These are phyloP conservation scores for Drosophila grimshawi DNA, from an alignment of 1,140 invertebrate genomes.

Conservation along the genomic window DNA sequence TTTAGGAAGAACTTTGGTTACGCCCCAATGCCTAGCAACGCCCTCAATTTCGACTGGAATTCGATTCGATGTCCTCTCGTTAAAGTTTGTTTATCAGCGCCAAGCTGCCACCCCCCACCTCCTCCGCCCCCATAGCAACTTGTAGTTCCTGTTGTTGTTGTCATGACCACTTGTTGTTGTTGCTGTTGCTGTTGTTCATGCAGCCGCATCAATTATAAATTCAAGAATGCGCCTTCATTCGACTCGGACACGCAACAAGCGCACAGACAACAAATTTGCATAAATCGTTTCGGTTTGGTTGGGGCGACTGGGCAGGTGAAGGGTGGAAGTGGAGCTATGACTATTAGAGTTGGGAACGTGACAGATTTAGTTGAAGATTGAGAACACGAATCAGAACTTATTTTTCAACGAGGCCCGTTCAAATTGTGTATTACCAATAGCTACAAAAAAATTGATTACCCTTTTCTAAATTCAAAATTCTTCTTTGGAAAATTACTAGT, in stretches of 20 bases:
- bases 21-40: conserved; percentile 59
- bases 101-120: conserved; percentile 5
- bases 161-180: conserved; percentile 70
- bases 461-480: no score
- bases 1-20: not conserved
- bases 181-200: conserved; percentile 56
- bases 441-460: no score
- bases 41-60: conserved; percentile 50
- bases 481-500: no score
- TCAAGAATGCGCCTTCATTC: conserved; percentile 44
- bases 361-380: no score
- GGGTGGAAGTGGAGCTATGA: not conserved
- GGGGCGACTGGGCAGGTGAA: not conserved
- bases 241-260: conserved; percentile 56
- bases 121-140: conserved; percentile 58
- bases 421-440: no score
- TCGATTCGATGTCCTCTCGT: conserved; percentile 29
- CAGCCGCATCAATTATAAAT: conserved; percentile 72
- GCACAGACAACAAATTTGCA: conserved; percentile 26
- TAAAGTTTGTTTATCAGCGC: conserved; percentile 66
- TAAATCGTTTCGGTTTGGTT: conserved; percentile 4
- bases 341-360: no score
- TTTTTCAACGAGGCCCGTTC: no score
- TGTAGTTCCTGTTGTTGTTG: conserved; percentile 51
- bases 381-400: no score